These are phyloP conservation scores for Hypsopygia costalis DNA, from an alignment of 2,888 invertebrate species.

Conservation along the genomic window DNA sequence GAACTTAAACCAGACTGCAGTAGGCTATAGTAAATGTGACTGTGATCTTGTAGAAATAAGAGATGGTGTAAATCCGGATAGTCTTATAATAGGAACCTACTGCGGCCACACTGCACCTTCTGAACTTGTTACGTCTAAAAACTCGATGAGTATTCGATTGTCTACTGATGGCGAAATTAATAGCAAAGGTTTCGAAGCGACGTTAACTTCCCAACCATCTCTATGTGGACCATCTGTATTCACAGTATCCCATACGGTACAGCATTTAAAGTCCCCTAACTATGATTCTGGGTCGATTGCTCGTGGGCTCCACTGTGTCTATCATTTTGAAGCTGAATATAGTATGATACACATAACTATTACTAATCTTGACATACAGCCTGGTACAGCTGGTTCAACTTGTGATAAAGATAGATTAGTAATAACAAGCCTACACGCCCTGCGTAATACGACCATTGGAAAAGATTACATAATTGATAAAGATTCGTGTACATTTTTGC, in stretches of 20 bases:
- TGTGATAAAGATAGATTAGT: conserved; percentile 58
- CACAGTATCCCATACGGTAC: conserved; percentile 25
- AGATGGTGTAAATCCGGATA: conserved; percentile 85
- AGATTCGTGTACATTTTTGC: conserved; percentile 32
- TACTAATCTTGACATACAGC: conserved; percentile 43
- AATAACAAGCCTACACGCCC: conserved; percentile 38
- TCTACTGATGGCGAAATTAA: conserved; percentile 81
- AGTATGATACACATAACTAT: conserved; percentile 27
- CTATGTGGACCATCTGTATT: conserved; percentile 47
- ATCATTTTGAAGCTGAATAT: conserved; percentile 32
- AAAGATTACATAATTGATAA: conserved; percentile 43
- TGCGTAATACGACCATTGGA: conserved; percentile 44
- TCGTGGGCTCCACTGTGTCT: conserved; percentile 55
- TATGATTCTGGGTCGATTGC: conserved; percentile 46
- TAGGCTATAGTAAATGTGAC: conserved; percentile 74
- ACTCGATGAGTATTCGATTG: conserved; percentile 83
- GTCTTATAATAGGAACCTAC: conserved; percentile 83
- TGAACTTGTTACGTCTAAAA: conserved; percentile 79
- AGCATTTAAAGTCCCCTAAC: conserved; percentile 50
- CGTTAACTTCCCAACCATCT: conserved; percentile 69
- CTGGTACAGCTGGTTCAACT: conserved; percentile 26
- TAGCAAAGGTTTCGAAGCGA: conserved; percentile 83
- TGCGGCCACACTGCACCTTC: conserved; percentile 84
- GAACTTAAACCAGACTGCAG: conserved; percentile 55
- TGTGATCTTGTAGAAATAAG: conserved; percentile 88